Evolutionary conservation across 2,888 invertebrate species (phyloP), one percentile per base, ranked within the genome.

Genomic region (Ophonus ardosiacus): DNA sequence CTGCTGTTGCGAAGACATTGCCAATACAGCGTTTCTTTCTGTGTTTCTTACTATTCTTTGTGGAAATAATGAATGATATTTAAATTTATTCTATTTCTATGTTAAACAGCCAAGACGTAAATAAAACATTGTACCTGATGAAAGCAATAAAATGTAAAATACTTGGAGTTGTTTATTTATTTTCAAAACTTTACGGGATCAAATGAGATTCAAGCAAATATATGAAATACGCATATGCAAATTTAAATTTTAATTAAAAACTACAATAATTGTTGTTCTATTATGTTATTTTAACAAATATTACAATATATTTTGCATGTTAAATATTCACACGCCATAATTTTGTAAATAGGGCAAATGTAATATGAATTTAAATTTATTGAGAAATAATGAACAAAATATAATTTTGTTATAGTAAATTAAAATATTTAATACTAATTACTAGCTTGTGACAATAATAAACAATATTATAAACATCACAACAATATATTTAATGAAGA

Each of bases 1-100:
- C 17, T 43, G 71, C 38, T 38, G 38, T 17, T 24, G 17, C 68
- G 15, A 15, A 38, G 68, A 68, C 71, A 43, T 43, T 74, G 71
- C 43, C 71, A 74, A 74, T 74, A 74, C 18, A 74, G 10, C 13
- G 40, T 43, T 74, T 63, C 13, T 24, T 63, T 24, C 71, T 43
- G 43, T 74, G 71, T 74, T 74, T 74, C 43, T 74, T 74, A 43
- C 68, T 68, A 38, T 38, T 24, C 68, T 68, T 68, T 38, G 68
- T 68, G 59, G 10, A 56, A 68, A 83, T 83, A 83, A 83, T 76
- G 59, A 83, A 76, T 38, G 74, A 59, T 83, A 83, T 83, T 83
- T 76, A 83, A 83, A 83, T 83, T 83, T 74, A 83, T 83, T 83
- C 83, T 83, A 83, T 83, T 83, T 83, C 83, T 83, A 83, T 83